Base-by-base conservation (phyloP, 2,113 vertebrate genomes). In the Corythaixoides concolor region DNA sequence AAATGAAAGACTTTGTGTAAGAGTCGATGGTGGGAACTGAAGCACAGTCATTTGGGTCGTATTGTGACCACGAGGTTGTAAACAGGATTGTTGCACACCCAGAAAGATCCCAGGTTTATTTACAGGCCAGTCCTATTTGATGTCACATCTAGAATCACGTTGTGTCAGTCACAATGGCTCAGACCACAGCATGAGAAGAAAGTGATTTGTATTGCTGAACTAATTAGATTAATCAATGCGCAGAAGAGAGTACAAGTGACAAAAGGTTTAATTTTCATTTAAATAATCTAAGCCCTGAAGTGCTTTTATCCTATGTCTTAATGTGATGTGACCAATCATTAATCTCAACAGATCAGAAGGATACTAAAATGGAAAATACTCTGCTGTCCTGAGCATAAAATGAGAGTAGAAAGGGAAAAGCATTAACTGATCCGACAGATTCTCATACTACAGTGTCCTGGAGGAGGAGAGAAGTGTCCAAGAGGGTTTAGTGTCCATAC, bases 201-300 rank as follows among this genome's bases (percentile, higher is more conserved):
- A 73, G 78, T 18, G 12, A 73, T 85, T 69, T 32, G 60, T 85
- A 53, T 1, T 55, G 30, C 55, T 77, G 47, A 90, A 70, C 19
- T 94, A 78, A 93, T 94, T 76, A 79, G 20, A 85, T 70, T 80
- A 84, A 84, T 94, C 86, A 78, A 43, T 26, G 53, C 55, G 68
- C 50, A 53, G 55, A 78, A 88, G 30, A 47, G 20, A 82, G 43
- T 13, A 17, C 33, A 75, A 87, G 45, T 60, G 55, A 72, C 45
- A 75, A 72, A 70, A 89, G 58, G 70, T 77, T 79, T 88, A 6
- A 59, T 76, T 83, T 80, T 41, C 49, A 74, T 88, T 93, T 85
- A 56, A 75, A 81, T 88, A 50, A 56, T 63, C 67, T 39, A 77
- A 89, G 27, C 64, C 82, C 76, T 24, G 12, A 77, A 83, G 72